phyloP scores from a whole-genome alignment of 2,797 vertebrate species.

The Propithecus deckenii region DNA sequence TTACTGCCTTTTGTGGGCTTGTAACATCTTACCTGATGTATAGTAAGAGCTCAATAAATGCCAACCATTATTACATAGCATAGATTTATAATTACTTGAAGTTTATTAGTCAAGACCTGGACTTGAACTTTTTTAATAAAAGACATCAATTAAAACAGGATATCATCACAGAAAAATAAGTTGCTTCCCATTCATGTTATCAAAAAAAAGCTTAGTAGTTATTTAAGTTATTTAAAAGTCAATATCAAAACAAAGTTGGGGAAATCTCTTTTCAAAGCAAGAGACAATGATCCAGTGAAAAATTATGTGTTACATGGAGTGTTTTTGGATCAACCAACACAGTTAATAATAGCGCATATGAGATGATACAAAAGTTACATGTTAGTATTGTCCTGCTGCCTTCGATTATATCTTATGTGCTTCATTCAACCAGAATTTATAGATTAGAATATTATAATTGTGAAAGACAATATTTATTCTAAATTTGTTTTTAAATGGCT shows the following conservation, averaged over 20 bases:
- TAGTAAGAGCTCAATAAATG: neutral
- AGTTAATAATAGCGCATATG: neutral
- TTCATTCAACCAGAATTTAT: conserved; percentile 34
- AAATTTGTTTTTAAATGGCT: conserved; percentile 60
- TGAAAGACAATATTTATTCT: conserved; percentile 51
- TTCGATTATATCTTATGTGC: neutral
- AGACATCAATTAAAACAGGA: conserved; percentile 44
- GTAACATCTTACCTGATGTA: neutral
- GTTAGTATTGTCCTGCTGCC: neutral
- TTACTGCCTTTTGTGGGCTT: neutral
- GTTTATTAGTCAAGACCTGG: conserved; percentile 30
- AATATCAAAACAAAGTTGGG: conserved; percentile 62
- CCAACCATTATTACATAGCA: neutral
- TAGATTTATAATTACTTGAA: conserved; percentile 31
- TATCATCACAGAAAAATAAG: conserved; percentile 31
- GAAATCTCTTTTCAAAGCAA: conserved; percentile 47
- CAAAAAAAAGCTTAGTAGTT: neutral
- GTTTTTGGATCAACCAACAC: conserved; percentile 38
- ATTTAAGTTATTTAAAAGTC: conserved; percentile 55
- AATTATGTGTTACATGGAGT: conserved; percentile 2
- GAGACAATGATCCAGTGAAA: conserved; percentile 51
- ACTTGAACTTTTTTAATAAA: conserved; percentile 50
- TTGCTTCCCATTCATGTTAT: neutral
- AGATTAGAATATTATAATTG: neutral
- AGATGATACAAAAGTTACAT: neutral